Evolutionary conservation across 2,797 vertebrate genomes (phyloP).

Genomic region (Sphenopsis melanotis): DNA sequence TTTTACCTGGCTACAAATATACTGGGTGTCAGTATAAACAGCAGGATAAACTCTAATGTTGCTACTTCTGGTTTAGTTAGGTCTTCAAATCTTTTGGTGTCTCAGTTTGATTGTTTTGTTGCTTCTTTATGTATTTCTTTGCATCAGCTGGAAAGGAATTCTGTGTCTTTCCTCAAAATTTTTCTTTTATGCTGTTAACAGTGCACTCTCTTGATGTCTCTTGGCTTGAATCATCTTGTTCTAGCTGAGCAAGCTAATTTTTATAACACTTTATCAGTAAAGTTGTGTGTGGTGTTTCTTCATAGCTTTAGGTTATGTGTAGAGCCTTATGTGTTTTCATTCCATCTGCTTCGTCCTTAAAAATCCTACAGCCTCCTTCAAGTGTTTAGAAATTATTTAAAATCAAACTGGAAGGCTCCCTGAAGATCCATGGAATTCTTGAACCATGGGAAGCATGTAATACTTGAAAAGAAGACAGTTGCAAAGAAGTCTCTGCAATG

Average conservation of each 20-base stretch:
- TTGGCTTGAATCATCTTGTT: neutral
- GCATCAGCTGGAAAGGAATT: neutral
- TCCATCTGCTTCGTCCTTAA: neutral
- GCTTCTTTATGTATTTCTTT: neutral
- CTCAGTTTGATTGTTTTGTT: neutral
- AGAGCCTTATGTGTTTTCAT: neutral
- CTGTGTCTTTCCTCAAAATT: neutral
- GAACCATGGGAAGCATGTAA: neutral
- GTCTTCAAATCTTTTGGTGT: neutral
- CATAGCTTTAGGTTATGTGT: neutral
- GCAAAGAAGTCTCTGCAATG: neutral
- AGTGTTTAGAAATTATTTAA: neutral
- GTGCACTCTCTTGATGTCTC: neutral
- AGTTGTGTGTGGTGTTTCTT: neutral
- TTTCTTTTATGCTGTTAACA: neutral
- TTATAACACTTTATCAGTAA: neutral
- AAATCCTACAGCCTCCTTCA: neutral
- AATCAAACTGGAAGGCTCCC: neutral
- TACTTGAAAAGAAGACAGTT: neutral
- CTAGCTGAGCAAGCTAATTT: neutral
- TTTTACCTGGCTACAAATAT: neutral
- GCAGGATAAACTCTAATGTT: neutral
- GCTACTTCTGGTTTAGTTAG: neutral
- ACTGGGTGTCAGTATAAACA: neutral
- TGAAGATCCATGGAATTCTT: neutral